Percentiles rank a stretch among this genome's conserved stretches.
Conservation (phyloP, 2,113 vertebrate species). For the Cebidichthys violaceus region DNA sequence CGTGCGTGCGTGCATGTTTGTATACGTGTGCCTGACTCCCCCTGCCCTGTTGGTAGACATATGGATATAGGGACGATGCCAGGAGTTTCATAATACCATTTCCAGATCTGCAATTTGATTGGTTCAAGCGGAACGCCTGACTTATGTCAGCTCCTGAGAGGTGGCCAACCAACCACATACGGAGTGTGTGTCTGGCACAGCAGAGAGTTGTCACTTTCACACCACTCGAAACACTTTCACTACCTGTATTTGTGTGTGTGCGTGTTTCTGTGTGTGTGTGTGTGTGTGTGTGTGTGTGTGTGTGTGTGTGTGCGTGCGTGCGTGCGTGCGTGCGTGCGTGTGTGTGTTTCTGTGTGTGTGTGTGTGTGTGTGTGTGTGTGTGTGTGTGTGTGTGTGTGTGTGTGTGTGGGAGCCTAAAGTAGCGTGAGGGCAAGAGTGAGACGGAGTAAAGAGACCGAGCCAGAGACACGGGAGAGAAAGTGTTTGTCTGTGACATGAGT, state of each 20-base stretch:
- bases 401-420: slow-evolving; percentile 19
- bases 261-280: slow-evolving; percentile 7
- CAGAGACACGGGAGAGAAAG: slow-evolving; percentile 8
- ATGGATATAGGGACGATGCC: slow-evolving; percentile 44
- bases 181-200: slow-evolving; percentile 84
- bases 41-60: slow-evolving; percentile 15
- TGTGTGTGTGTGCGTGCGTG: slow-evolving; percentile 1
- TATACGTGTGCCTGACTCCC: not conserved
- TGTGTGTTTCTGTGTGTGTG: slow-evolving; percentile 6
- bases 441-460: slow-evolving; percentile 20
- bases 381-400: not conserved
- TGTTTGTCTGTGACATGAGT: slow-evolving; percentile 62
- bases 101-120: slow-evolving; percentile 40
- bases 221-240: slow-evolving; percentile 37
- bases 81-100: slow-evolving; percentile 72
- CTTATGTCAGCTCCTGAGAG: slow-evolving; percentile 84
- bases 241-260: slow-evolving; percentile 48
- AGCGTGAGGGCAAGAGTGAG: slow-evolving; percentile 28
- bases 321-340: slow-evolving; percentile 18
- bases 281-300: slow-evolving; percentile 14
- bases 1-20: not conserved
- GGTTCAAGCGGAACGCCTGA: slow-evolving; percentile 35
- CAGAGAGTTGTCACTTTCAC: slow-evolving; percentile 69
- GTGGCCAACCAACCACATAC: slow-evolving; percentile 89
- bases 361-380: not conserved